These are phyloP conservation scores for Drosophila jambulina DNA, from an alignment of 1,140 invertebrate species.

Conservation along the genomic window DNA sequence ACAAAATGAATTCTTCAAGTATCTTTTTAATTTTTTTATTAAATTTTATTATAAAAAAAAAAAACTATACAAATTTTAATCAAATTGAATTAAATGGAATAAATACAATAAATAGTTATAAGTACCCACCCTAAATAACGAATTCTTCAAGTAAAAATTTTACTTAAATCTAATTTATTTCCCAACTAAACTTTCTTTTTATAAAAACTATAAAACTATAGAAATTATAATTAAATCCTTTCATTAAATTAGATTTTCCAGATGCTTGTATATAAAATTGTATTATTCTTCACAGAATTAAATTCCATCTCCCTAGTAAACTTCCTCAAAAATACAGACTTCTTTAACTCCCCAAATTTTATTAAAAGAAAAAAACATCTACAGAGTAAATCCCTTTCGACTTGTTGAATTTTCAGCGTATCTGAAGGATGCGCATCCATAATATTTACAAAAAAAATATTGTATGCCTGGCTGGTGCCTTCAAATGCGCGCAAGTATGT, in stretches of 20 bases:
- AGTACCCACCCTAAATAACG: too few species aligned
- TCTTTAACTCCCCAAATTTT: background rate
- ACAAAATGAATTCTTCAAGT: too few species aligned
- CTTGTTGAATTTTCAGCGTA: background rate
- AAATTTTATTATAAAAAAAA: background rate
- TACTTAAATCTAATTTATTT: background rate
- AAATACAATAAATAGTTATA: too few species aligned
- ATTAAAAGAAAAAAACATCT: background rate
- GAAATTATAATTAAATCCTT: too few species aligned
- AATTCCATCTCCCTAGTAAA: background rate
- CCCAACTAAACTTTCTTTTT: background rate
- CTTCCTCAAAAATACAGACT: background rate
- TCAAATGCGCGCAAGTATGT: slow-evolving; percentile 31
- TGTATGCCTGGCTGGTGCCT: slow-evolving; percentile 31
- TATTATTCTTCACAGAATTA: too few species aligned
- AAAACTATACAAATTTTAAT: background rate
- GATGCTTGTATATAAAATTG: too few species aligned
- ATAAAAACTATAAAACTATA: background rate
- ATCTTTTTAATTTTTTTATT: too few species aligned
- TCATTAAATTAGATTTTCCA: too few species aligned
- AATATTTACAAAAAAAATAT: slow-evolving; percentile 33
- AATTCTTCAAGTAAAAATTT: too few species aligned
- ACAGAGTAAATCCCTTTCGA: background rate
- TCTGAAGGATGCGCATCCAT: slow-evolving; percentile 10
- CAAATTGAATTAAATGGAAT: too few species aligned